Evolutionary conservation across 1,140 invertebrate genomes (phyloP).

Genomic region (Drosophila repletoides): DNA sequence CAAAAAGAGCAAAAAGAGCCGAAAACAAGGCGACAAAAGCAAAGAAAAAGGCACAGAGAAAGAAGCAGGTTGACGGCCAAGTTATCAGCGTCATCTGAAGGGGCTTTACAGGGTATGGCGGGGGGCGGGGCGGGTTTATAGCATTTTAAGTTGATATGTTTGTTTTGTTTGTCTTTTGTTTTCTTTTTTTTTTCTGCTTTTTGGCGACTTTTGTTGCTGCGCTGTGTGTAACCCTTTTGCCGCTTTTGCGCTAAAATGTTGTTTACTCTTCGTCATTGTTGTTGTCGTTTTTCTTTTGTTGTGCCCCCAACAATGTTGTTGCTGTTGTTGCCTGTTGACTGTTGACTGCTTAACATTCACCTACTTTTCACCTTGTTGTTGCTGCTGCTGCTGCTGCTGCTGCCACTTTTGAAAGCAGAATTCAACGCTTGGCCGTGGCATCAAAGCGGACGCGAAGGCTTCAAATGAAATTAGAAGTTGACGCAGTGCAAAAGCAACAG

Average conservation of each 20-base stretch:
- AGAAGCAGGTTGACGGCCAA: slow-evolving; percentile 24
- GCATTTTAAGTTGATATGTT: slow-evolving; percentile 76
- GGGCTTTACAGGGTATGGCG: neutral
- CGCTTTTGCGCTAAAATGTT: slow-evolving; percentile 67
- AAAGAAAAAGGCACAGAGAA: slow-evolving; percentile 4
- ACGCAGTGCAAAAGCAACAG: slow-evolving; percentile 58
- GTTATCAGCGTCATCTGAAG: slow-evolving; percentile 33
- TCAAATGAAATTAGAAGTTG: slow-evolving; percentile 79
- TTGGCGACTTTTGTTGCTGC: slow-evolving; percentile 51
- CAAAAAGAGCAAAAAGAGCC: slow-evolving; percentile 8
- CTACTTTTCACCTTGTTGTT: slow-evolving; percentile 77
- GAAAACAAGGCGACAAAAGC: slow-evolving; percentile 11
- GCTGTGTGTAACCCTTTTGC: slow-evolving; percentile 20
- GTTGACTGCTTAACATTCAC: slow-evolving; percentile 71
- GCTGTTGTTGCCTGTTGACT: slow-evolving; percentile 12
- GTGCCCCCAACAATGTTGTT: slow-evolving; percentile 51
- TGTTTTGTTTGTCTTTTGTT: slow-evolving; percentile 70
- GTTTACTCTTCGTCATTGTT: slow-evolving; percentile 73
- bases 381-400: slow-evolving; percentile 17
- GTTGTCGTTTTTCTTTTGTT: slow-evolving; percentile 70
- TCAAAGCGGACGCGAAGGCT: slow-evolving; percentile 64
- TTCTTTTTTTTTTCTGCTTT: too few relatives aligned
- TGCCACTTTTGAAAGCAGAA: slow-evolving; percentile 51
- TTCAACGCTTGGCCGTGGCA: slow-evolving; percentile 68
- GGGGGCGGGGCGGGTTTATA: neutral